Evolutionary conservation across 2,888 invertebrate genomes (phyloP).

Genomic region (Pachycephus smyrnensis): DNA sequence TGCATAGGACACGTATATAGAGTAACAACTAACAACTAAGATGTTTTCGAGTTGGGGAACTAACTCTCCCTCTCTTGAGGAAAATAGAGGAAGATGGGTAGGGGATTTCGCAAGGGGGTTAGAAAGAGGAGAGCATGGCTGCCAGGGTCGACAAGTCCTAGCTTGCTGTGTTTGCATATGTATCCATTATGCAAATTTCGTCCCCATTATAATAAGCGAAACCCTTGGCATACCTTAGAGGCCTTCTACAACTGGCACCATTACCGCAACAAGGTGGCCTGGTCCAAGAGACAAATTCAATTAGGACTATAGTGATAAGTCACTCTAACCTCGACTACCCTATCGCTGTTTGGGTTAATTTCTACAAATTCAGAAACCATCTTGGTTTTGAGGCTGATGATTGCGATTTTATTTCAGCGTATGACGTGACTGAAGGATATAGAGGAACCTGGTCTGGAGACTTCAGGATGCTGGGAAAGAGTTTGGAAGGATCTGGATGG

Average conservation of each 20-base stretch:
- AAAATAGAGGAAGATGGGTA: conserved; percentile 20
- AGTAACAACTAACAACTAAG: conserved; percentile 65
- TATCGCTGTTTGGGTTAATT: conserved; percentile 27
- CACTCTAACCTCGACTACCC: conserved; percentile 30
- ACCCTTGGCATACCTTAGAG: conserved; percentile 57
- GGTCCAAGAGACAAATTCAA: conserved; percentile 62
- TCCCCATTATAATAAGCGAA: conserved; percentile 65
- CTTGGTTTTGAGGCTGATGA: not conserved
- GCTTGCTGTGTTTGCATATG: conserved; percentile 60
- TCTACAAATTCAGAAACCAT: not conserved
- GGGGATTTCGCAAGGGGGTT: not conserved
- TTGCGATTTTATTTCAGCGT: not conserved
- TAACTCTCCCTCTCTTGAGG: conserved; percentile 35
- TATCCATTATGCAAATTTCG: conserved; percentile 66
- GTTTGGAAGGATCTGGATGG: conserved; percentile 7
- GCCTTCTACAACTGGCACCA: conserved; percentile 60
- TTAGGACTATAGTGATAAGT: conserved; percentile 44
- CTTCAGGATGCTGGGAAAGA: conserved; percentile 3
- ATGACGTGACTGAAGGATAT: not conserved
- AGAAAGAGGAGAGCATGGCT: conserved; percentile 26
- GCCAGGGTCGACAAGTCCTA: conserved; percentile 49
- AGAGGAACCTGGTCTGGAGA: not conserved
- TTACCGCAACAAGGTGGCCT: conserved; percentile 55
- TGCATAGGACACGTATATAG: conserved; percentile 53
- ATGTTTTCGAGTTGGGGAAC: conserved; percentile 51